These are phyloP conservation scores for Oreotragus oreotragus DNA, from an alignment of 2,113 vertebrate genomes.

Conservation along the genomic window DNA sequence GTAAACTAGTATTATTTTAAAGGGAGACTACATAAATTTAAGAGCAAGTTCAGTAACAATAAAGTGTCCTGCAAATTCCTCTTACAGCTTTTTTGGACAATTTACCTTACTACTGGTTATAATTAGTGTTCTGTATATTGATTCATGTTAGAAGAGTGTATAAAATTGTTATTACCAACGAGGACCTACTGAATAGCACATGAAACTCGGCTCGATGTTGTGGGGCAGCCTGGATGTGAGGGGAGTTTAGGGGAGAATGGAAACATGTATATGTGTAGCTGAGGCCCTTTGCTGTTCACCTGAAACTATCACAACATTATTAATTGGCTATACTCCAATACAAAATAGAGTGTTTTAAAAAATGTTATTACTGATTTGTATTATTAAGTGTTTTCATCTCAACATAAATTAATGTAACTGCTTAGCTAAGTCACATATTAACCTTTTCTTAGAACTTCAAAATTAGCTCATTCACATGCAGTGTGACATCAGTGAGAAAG, in stretches of 20 bases:
- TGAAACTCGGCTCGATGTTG: background rate
- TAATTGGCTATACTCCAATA: background rate
- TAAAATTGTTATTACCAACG: background rate
- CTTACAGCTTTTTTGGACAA: background rate
- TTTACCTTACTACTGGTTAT: background rate
- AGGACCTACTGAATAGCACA: background rate
- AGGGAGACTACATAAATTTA: background rate
- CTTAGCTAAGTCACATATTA: background rate
- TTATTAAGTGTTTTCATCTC: background rate
- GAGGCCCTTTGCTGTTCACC: background rate
- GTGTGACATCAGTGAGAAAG: background rate
- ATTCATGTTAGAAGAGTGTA: background rate
- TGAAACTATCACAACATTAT: background rate
- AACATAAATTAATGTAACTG: background rate
- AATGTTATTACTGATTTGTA: background rate
- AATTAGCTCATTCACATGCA: background rate
- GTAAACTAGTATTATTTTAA: background rate
- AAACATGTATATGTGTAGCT: background rate
- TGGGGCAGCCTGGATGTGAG: background rate
- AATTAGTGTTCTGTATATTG: background rate
- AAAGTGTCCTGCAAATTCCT: background rate
- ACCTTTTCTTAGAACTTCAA: background rate
- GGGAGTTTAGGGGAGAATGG: background rate
- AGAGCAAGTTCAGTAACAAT: background rate
- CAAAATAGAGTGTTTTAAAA: background rate